Percentiles rank a stretch among this genome's conserved stretches.
Conservation (phyloP, 2,888 invertebrate species). For the Lithosia quadra region DNA sequence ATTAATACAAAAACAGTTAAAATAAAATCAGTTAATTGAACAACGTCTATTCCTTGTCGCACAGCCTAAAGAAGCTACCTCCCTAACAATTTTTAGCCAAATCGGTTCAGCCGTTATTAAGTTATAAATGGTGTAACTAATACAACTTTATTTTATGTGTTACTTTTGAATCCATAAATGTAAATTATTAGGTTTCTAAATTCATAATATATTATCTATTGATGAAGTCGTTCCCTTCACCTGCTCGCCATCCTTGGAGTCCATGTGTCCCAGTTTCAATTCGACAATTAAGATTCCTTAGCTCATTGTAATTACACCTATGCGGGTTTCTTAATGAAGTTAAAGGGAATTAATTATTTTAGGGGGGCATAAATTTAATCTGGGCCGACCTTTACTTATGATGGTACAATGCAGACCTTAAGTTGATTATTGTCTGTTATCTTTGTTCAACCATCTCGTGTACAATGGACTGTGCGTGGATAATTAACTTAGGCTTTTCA, state of each 20-base stretch:
- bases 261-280: slow-evolving; percentile 73
- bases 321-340: slow-evolving; percentile 86
- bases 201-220: neutral
- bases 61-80: too few species aligned
- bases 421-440: slow-evolving; percentile 68
- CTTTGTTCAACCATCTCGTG: slow-evolving; percentile 61
- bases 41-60: too few species aligned
- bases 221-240: neutral
- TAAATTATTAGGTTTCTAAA: too few species aligned
- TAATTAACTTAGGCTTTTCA: slow-evolving; percentile 33
- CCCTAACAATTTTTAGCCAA: too few species aligned
- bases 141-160: too few species aligned
- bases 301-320: slow-evolving; percentile 87
- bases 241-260: slow-evolving; percentile 20
- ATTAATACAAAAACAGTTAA: too few species aligned
- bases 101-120: too few species aligned
- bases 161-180: too few species aligned
- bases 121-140: too few species aligned
- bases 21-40: too few species aligned
- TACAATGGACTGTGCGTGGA: slow-evolving; percentile 34
- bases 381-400: slow-evolving; percentile 80
- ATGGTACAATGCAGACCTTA: slow-evolving; percentile 70
- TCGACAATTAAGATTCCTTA: slow-evolving; percentile 86
- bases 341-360: slow-evolving; percentile 87
- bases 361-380: slow-evolving; percentile 84